Evolutionary conservation across 1,140 invertebrate species (phyloP).

Genomic region (Lordiphosa mommai): DNA sequence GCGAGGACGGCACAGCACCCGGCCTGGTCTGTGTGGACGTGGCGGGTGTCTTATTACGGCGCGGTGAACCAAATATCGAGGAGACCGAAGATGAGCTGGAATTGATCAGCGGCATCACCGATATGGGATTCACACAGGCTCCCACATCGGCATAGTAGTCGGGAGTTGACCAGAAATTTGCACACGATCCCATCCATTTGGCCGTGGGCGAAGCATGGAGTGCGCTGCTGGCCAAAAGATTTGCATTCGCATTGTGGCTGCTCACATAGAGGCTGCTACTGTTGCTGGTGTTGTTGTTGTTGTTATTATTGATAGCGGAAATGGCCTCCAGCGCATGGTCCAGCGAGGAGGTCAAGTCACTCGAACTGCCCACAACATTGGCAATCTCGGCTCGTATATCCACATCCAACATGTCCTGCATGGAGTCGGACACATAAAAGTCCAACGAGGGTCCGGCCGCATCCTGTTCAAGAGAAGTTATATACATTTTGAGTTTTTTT

Average conservation of each 20-base stretch:
- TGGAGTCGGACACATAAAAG: slow-evolving; percentile 84
- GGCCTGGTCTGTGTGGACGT: slow-evolving; percentile 21
- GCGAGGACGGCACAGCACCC: slow-evolving; percentile 46
- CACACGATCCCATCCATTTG: slow-evolving; percentile 81
- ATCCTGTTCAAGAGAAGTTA: slow-evolving; percentile 74
- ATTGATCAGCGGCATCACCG: slow-evolving; percentile 83
- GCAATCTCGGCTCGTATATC: slow-evolving; percentile 91
- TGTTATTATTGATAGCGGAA: slow-evolving; percentile 49
- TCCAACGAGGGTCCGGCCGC: slow-evolving; percentile 82
- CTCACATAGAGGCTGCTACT: slow-evolving; percentile 9
- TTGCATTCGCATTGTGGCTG: slow-evolving; percentile 47
- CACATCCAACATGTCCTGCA: slow-evolving; percentile 89
- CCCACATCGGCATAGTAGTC: slow-evolving; percentile 87
- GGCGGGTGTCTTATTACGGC: slow-evolving; percentile 33
- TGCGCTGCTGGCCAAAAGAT: slow-evolving; percentile 40
- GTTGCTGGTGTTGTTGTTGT: slow-evolving; percentile 22
- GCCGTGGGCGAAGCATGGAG: slow-evolving; percentile 66
- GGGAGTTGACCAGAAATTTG: slow-evolving; percentile 85
- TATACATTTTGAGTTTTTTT: neutral
- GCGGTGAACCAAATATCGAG: slow-evolving; percentile 28
- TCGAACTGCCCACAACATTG: slow-evolving; percentile 85
- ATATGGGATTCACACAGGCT: slow-evolving; percentile 89
- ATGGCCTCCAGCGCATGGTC: slow-evolving; percentile 67
- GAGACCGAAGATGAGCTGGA: slow-evolving; percentile 33
- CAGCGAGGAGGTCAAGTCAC: slow-evolving; percentile 81